Conservation (phyloP, 2,797 vertebrate species). For the Gobionotothen gibberifrons region DNA sequence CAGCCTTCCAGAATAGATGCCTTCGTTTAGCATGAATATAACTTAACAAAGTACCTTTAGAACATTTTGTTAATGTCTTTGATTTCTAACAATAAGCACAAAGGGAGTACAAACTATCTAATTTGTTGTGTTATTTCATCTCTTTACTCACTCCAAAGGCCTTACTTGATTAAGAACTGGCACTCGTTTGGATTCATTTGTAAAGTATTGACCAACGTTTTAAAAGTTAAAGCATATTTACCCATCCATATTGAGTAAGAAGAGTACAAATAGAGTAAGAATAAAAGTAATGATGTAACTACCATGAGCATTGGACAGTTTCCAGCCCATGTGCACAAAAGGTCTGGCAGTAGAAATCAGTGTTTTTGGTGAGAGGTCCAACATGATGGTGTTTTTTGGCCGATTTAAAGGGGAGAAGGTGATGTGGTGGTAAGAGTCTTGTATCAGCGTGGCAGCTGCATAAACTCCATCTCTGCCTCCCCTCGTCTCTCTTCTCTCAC, state of each 20-base stretch:
- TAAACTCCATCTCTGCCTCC: slow-evolving; percentile 74
- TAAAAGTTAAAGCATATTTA: slow-evolving; percentile 11
- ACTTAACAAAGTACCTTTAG: slow-evolving; percentile 83
- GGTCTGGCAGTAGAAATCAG: slow-evolving; percentile 30
- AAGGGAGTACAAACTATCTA: slow-evolving; percentile 75
- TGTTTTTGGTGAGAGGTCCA: slow-evolving; percentile 39
- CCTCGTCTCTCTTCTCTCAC: slow-evolving; percentile 65
- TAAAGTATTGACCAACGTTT: not conserved
- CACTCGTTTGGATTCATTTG: slow-evolving; percentile 10
- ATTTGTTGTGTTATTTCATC: slow-evolving; percentile 72
- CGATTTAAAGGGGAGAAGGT: slow-evolving; percentile 67
- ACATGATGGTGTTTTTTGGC: slow-evolving; percentile 39
- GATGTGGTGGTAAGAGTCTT: slow-evolving; percentile 71
- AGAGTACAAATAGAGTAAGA: not conserved
- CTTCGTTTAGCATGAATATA: slow-evolving; percentile 86
- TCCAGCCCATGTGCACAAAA: slow-evolving; percentile 12
- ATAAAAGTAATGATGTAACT: slow-evolving; percentile 17
- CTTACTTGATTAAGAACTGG: slow-evolving; percentile 1
- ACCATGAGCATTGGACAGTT: slow-evolving; percentile 1
- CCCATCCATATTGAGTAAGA: not conserved
- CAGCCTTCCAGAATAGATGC: slow-evolving; percentile 84
- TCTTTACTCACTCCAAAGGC: slow-evolving; percentile 36
- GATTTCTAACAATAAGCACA: slow-evolving; percentile 75
- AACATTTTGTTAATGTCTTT: slow-evolving; percentile 81
- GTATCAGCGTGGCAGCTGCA: slow-evolving; percentile 79